These are phyloP conservation scores for Nemopilema nomurai DNA, from an alignment of 30 jellyfish, hydroid and myxozoan genomes.

Conservation along the genomic window DNA sequence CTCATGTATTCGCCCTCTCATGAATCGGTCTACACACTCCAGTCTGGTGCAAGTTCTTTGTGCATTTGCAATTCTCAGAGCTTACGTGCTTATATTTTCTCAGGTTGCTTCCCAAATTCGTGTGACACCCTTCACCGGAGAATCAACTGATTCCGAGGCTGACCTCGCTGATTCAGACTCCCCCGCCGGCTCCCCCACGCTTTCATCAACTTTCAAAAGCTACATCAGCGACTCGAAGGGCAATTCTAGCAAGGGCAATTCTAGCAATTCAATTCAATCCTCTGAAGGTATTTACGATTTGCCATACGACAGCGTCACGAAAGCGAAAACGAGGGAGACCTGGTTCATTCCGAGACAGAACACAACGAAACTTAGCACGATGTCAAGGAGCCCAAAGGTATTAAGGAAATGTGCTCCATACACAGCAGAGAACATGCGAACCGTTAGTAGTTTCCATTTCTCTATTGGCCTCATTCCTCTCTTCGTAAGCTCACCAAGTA, in stretches of 20 bases:
- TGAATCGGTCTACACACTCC: no score
- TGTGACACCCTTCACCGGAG: conserved; percentile 82
- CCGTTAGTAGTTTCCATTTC: conserved; percentile 32
- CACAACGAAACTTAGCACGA: conserved; percentile 11
- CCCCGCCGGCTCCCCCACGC: conserved; percentile 10
- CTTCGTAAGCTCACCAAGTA: no score
- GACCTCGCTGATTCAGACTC: conserved; percentile 45
- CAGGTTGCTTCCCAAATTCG: conserved; percentile 88
- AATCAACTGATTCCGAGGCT: conserved; percentile 91
- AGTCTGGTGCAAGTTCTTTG: no score
- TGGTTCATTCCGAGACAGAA: conserved; percentile 1
- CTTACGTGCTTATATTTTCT: not conserved
- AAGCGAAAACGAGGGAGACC: conserved; percentile 5
- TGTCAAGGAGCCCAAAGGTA: conserved; percentile 17
- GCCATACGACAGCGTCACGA: conserved; percentile 44
- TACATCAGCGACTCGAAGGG: conserved; percentile 18
- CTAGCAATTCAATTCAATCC: not conserved
- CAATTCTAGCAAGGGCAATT: not conserved
- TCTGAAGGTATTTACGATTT: conserved; percentile 20
- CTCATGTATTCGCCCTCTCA: no score
- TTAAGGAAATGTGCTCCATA: conserved; percentile 84
- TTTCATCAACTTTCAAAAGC: conserved; percentile 45
- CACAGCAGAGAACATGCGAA: conserved; percentile 87
- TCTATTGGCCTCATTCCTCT: not conserved
- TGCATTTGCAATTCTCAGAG: not conserved